Base-by-base conservation (phyloP, 2,888 invertebrate species). In the Frankliniella fusca region DNA sequence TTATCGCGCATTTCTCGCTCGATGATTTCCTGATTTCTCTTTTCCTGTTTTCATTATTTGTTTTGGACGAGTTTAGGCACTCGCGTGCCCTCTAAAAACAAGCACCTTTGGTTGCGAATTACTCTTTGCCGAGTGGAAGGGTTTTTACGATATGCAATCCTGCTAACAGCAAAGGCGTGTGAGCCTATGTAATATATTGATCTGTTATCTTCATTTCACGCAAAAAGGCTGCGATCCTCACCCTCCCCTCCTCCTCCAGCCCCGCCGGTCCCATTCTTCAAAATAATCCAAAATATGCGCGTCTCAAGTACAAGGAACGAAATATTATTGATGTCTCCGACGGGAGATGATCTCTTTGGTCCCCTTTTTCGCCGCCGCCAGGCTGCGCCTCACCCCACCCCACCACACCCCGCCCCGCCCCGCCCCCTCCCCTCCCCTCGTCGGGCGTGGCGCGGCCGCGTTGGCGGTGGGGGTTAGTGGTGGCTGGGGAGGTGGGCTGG, bases 261-360 rank as follows among this genome's bases (percentile, higher is more conserved):
- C 54, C 54, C 54, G 54, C 70, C 23, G 70, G 70, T 27, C 70
- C 70, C 70, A 76, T 76, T 27, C 27, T 23, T 76, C 70, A 76
- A 27, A 76, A 76, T 76, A 76, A 76, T 76, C 70, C 70, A 23
- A 76, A 76, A 76, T 76, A 76, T 76, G 70, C 27, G 23, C 27
- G 23, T 76, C 70, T 23, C 70, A 76, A 76, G 70, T 76, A 76
- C 70, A 76, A 76, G 70, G 27, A 76, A 27, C 27, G 70, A 76
- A 76, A 76, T 76, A 76, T 76, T 76, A 76, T 76, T 76, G 70
- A 76, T 76, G 70, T 27, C 70, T 27, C 70, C 70, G 27, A 76
- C 70, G 70, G 70, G 70, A 76, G 23, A 76, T 23, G 27, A 27
- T 76, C 70, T 76, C 27, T 27, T 12, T 27, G 12, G 23, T n/a